A percentile compares a stretch with the other conserved stretches of the same genome.
Evolutionary conservation across 1,140 invertebrate species (phyloP).

Genomic region (Hyles vespertilio): DNA sequence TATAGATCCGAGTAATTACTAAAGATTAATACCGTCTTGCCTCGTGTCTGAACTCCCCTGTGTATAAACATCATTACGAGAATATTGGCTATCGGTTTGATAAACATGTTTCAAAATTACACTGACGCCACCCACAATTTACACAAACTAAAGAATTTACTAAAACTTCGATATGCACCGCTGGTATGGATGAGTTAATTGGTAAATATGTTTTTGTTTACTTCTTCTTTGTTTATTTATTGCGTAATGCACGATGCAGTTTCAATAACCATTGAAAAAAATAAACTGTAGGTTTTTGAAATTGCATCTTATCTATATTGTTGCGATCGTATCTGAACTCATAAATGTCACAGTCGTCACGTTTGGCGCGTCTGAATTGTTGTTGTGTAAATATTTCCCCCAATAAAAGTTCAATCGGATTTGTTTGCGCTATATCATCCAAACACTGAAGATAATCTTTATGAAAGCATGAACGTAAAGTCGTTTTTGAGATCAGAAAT

Average conservation of each 20-base stretch:
- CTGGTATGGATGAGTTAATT: slow-evolving; percentile 71
- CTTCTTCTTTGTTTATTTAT: slow-evolving; percentile 22
- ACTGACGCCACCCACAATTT: neutral
- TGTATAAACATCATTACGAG: neutral
- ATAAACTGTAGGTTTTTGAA: slow-evolving; percentile 17
- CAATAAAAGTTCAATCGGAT: too few species aligned
- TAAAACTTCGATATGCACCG: slow-evolving; percentile 69
- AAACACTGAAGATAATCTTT: slow-evolving; percentile 6
- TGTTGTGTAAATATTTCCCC: too few species aligned
- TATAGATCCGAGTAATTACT: slow-evolving; percentile 40
- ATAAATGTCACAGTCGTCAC: neutral
- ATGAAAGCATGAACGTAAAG: slow-evolving; percentile 18
- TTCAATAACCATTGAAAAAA: slow-evolving; percentile 5
- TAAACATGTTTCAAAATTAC: neutral
- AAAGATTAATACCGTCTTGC: slow-evolving; percentile 31
- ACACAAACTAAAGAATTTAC: slow-evolving; percentile 32
- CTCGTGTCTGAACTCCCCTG: slow-evolving; percentile 3
- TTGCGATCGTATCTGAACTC: slow-evolving; percentile 25
- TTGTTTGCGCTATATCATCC: too few species aligned
- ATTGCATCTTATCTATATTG: slow-evolving; percentile 24
- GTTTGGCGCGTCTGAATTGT: too few species aligned
- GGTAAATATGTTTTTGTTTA: slow-evolving; percentile 47
- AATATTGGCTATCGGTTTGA: slow-evolving; percentile 19
- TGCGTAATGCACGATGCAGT: slow-evolving; percentile 21
- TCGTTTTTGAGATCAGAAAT: slow-evolving; percentile 5